Conservation (phyloP, 2,888 invertebrate genomes). For the Cyclophora albipunctata region DNA sequence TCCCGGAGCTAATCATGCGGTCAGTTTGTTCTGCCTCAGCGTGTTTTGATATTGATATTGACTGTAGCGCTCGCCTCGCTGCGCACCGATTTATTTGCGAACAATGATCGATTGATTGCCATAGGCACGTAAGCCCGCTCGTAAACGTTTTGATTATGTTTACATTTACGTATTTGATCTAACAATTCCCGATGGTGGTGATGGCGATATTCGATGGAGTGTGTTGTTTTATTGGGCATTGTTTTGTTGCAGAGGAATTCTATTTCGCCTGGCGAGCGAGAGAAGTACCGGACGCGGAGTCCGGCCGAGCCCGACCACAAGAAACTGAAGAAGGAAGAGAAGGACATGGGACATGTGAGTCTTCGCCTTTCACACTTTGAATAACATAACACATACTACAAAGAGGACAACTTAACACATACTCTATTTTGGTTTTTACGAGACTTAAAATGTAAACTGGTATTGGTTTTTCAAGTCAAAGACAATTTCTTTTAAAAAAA, state of each 20-base stretch:
- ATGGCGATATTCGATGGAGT: slow-evolving; percentile 32
- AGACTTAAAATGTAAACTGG: too few species aligned
- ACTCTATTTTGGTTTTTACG: too few species aligned
- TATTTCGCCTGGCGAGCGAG: slow-evolving; percentile 88
- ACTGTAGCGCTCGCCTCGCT: slow-evolving; percentile 67
- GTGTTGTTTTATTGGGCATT: slow-evolving; percentile 24
- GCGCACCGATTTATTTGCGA: slow-evolving; percentile 73
- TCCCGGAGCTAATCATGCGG: slow-evolving; percentile 74
- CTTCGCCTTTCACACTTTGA: not conserved
- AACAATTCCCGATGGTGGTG: slow-evolving; percentile 40
- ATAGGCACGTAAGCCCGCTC: slow-evolving; percentile 57
- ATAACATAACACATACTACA: too few species aligned
- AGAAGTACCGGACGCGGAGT: slow-evolving; percentile 88
- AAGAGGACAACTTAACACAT: too few species aligned
- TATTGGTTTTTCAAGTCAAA: too few species aligned
- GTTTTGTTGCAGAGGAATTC: slow-evolving; percentile 82
- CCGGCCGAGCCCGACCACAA: slow-evolving; percentile 82
- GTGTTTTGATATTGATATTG: slow-evolving; percentile 76
- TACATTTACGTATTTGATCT: slow-evolving; percentile 55
- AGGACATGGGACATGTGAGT: slow-evolving; percentile 87
- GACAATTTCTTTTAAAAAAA: too few species aligned
- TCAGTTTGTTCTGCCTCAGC: slow-evolving; percentile 75
- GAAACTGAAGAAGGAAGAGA: slow-evolving; percentile 88
- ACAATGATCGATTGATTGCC: slow-evolving; percentile 74
- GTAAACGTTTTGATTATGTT: slow-evolving; percentile 73